Evolutionary conservation across 1,140 invertebrate species (phyloP).

Genomic region (Chrysomallon squamiferum): DNA sequence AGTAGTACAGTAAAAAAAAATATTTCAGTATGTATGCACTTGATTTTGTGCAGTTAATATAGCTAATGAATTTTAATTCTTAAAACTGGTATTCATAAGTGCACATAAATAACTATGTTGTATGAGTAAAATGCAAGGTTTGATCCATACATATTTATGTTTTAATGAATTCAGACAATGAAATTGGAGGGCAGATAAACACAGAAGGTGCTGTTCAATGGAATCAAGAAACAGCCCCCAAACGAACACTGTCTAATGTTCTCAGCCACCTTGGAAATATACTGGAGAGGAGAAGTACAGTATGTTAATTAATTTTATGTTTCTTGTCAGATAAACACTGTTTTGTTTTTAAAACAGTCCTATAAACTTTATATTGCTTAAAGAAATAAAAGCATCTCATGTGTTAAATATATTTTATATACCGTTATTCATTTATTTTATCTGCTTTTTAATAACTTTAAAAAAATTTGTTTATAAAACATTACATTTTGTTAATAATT

Average conservation of each 20-base stretch:
- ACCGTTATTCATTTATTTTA: not conserved
- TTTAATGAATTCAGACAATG: not conserved
- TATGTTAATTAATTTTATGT: constrained; percentile 21
- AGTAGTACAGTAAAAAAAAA: too few relatives aligned
- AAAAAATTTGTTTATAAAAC: not conserved
- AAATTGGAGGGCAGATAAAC: not conserved
- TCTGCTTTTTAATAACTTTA: not conserved
- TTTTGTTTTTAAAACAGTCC: too few relatives aligned
- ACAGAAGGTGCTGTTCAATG: not conserved
- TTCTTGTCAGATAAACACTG: not conserved
- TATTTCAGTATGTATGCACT: too few relatives aligned
- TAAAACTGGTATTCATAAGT: too few relatives aligned
- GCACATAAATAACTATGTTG: too few relatives aligned
- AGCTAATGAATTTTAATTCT: too few relatives aligned
- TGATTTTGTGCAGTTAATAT: too few relatives aligned
- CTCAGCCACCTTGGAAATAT: constrained; percentile 54
- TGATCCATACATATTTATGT: too few relatives aligned
- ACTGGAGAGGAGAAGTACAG: constrained; percentile 44
- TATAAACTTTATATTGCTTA: too few relatives aligned
- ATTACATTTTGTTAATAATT: not conserved
- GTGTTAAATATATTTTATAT: not conserved
- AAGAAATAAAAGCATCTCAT: too few relatives aligned
- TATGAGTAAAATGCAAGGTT: too few relatives aligned
- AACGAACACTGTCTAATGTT: constrained; percentile 50
- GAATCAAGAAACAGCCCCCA: constrained; percentile 14